Conservation (phyloP, 2,888 invertebrate genomes). For the Drosophila mimetica region DNA sequence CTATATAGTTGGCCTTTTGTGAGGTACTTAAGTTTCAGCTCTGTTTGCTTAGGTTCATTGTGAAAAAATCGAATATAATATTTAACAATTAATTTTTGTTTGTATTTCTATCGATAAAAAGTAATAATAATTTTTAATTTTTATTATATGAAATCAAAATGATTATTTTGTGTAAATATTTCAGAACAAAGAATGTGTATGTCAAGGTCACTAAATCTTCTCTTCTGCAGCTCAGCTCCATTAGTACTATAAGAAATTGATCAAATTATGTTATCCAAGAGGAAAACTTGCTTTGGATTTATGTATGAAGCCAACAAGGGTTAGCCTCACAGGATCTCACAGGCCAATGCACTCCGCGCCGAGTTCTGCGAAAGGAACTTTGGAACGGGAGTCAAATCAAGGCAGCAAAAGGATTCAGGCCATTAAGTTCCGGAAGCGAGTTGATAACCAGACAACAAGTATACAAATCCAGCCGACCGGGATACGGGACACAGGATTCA, state of each 20-base stretch:
- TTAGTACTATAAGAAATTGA: background rate
- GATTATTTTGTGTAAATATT: no score
- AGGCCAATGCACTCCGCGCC: slow-evolving; percentile 71
- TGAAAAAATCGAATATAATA: no score
- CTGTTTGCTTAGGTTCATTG: background rate
- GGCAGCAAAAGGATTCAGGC: slow-evolving; percentile 83
- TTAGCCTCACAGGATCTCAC: slow-evolving; percentile 54
- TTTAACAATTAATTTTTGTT: no score
- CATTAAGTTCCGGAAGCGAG: slow-evolving; percentile 84
- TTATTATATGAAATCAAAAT: no score
- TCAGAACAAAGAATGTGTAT: no score
- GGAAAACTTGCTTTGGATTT: slow-evolving; percentile 28
- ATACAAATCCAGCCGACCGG: slow-evolving; percentile 44
- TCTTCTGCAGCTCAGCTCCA: no score
- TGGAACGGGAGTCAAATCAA: slow-evolving; percentile 50
- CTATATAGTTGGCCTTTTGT: slow-evolving; percentile 1
- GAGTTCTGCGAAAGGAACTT: slow-evolving; percentile 1
- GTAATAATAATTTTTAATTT: no score
- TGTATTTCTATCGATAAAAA: no score
- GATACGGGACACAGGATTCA: slow-evolving; percentile 4
- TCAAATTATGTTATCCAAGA: background rate
- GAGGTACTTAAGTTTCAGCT: background rate
- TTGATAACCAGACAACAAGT: slow-evolving; percentile 80
- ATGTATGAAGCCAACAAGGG: slow-evolving; percentile 10
- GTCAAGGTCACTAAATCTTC: no score